Base-by-base conservation (phyloP, 2,113 vertebrate species). In the Scolopax mira region DNA sequence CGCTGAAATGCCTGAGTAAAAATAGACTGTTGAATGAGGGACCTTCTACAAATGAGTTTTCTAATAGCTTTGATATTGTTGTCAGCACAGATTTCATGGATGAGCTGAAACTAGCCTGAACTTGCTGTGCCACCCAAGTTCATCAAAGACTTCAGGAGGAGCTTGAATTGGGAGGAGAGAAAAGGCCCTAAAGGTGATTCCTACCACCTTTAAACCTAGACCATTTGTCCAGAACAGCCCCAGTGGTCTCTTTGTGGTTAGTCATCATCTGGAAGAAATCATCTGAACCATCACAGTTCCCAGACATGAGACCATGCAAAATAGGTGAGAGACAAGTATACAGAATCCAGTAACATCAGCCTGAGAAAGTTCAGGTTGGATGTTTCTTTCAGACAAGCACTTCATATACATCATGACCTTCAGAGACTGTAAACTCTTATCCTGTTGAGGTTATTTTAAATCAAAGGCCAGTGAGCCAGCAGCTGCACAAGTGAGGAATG, bases 361-460 rank as follows among this genome's bases (percentile, higher is more conserved):
- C 60, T 79, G 79, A 96, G 89, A 85, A 93, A 93, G 46, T 79
- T 97, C 92, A 93, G 93, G 85, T 94, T 88, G 57, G 74, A 79
- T 61, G 18, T 64, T 66, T 90, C 79, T 81, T 92, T 95, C 74
- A 88, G 91, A 92, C 92, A 79, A 90, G 57, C 48, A 91, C 66
- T 94, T 85, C 70, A 64, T 82, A 90, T 87, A 79, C 81, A 91
- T 87, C 90, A 79, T 93, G 94, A 94, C 94, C 96, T 97, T 97
- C 77, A 93, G 84, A 94, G 88, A 93, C 82, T 90, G 44, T 95
- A 96, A 97, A 79, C 35, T 81, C 93, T 97, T 85, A 69, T 88
- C 84, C 85, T 96, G 64, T 94, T 96, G 88, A 95, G 90, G 86
- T 96, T 98, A 97, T 96, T 98, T 97, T 95, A 98, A 97, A 97